phyloP scores from a whole-genome alignment of 2,888 invertebrate genomes.

The Protophormia terraenovae region DNA sequence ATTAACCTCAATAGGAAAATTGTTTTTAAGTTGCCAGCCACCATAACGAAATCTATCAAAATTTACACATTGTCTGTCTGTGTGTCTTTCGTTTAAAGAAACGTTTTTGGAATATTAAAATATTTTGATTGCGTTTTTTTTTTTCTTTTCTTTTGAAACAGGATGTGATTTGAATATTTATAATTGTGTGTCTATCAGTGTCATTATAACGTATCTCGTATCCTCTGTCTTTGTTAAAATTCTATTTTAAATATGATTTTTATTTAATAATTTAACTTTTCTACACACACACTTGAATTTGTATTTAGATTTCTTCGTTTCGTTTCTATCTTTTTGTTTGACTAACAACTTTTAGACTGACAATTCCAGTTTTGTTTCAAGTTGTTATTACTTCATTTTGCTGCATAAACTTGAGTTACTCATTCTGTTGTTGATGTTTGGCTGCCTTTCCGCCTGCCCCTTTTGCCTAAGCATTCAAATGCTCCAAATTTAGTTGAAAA shows the following conservation, averaged over 20 bases:
- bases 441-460: neutral
- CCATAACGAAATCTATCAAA: conserved; percentile 5
- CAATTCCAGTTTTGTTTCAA: neutral
- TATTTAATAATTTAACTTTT: neutral
- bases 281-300: neutral
- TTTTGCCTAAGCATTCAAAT: neutral
- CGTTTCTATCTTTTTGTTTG: conserved; percentile 15
- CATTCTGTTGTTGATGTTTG: neutral
- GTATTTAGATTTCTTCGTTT: neutral
- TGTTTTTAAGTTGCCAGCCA: conserved; percentile 17
- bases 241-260: neutral
- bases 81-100: neutral
- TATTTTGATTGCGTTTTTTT: too few relatives aligned
- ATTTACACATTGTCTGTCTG: neutral
- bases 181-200: conserved; percentile 10
- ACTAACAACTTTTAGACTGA: conserved; percentile 29
- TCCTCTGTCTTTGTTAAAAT: neutral
- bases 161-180: conserved; percentile 19
- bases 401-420: neutral
- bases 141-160: neutral
- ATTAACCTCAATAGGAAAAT: conserved; percentile 65
- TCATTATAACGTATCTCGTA: too few relatives aligned
- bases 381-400: conserved; percentile 14
- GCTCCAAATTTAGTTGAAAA: neutral
- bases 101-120: conserved; percentile 1